Conservation (phyloP, 2,797 vertebrate genomes). For the Sphenopsis melanotis region DNA sequence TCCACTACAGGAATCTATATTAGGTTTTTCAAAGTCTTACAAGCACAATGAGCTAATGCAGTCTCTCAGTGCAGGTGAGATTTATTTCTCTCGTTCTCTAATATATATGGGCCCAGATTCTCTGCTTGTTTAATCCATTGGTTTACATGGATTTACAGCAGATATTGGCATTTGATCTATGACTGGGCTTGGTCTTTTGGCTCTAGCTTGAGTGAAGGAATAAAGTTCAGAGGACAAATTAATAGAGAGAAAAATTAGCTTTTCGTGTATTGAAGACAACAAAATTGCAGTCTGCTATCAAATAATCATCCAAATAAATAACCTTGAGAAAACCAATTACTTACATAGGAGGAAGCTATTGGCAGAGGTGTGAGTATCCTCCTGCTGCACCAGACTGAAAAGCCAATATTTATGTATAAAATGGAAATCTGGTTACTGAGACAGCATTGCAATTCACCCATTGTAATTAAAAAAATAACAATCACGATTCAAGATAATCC, state of each 20-base stretch:
- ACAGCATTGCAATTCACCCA: not conserved
- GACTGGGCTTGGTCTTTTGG: slow-evolving; percentile 2
- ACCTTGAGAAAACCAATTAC: slow-evolving; percentile 31
- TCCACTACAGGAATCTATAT: not conserved
- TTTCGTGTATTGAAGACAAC: not conserved
- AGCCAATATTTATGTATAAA: not conserved
- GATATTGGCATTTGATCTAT: slow-evolving; percentile 46
- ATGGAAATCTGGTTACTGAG: not conserved
- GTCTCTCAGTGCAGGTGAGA: not conserved
- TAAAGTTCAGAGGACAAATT: slow-evolving; percentile 14
- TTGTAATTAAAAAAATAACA: not conserved
- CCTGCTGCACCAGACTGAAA: not conserved
- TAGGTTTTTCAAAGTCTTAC: slow-evolving; percentile 10
- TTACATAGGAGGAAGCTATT: not conserved
- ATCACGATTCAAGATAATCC: not conserved
- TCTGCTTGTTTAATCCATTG: slow-evolving; percentile 41
- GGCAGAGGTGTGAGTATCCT: not conserved
- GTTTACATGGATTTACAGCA: slow-evolving; percentile 21
- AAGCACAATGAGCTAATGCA: slow-evolving; percentile 30
- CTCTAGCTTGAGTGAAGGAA: not conserved
- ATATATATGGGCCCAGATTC: not conserved
- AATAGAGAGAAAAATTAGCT: not conserved
- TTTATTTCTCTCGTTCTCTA: slow-evolving; percentile 39
- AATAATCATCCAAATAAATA: slow-evolving; percentile 26
- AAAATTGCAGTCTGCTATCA: not conserved